phyloP scores from a whole-genome alignment of 2,797 vertebrate species.

The Premnoplex brunnescens region DNA sequence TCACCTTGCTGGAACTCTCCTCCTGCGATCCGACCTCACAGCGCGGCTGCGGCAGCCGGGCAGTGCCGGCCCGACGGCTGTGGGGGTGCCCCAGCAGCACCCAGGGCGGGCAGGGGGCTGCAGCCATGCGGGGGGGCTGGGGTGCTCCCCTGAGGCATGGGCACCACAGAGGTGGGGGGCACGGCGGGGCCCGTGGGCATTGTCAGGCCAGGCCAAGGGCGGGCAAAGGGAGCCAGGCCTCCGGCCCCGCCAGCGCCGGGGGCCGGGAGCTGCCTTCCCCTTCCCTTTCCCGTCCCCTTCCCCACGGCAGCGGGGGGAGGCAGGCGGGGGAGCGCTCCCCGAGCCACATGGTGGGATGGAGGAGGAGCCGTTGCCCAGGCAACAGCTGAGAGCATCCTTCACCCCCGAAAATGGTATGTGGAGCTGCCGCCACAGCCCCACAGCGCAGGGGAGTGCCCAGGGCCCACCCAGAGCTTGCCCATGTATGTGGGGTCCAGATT shows the following conservation, averaged over 20 bases:
- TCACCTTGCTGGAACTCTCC: conserved; percentile 35
- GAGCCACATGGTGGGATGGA: conserved; percentile 59
- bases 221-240: neutral
- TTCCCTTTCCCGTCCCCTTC: conserved; percentile 20
- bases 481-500: rapidly evolving
- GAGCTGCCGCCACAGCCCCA: neutral
- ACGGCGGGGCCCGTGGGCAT: neutral
- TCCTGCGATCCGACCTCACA: conserved; percentile 4
- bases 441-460: neutral
- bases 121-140: conserved; percentile 19
- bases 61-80: neutral
- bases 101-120: neutral
- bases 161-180: neutral
- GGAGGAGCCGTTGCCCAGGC: conserved; percentile 66
- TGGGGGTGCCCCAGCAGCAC: neutral
- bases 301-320: conserved; percentile 27
- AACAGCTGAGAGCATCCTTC: conserved; percentile 68
- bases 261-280: conserved; percentile 55
- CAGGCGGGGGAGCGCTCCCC: conserved; percentile 44
- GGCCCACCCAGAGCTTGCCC: neutral
- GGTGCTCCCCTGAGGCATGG: neutral
- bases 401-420: conserved; percentile 5
- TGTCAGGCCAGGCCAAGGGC: neutral
- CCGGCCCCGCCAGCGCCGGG: conserved; percentile 38
- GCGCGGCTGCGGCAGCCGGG: neutral